Evolutionary conservation across 2,888 invertebrate species (phyloP).

Genomic region (Protonemura montana): DNA sequence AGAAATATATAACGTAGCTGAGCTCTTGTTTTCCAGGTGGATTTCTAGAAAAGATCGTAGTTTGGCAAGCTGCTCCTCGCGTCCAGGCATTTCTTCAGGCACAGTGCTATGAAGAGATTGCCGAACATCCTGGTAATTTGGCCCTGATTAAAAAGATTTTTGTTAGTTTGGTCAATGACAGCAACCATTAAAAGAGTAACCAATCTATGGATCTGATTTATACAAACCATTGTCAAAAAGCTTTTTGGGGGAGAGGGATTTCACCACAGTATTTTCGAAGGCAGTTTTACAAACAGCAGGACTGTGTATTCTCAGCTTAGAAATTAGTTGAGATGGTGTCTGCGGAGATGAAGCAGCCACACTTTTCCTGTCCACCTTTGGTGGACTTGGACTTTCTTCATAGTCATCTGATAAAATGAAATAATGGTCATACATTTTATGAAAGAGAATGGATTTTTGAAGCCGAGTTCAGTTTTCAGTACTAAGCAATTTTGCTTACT

Average conservation of each 20-base stretch:
- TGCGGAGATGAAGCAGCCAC: neutral
- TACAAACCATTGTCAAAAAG: slow-evolving; percentile 45
- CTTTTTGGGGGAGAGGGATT: slow-evolving; percentile 42
- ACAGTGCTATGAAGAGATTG: slow-evolving; percentile 63
- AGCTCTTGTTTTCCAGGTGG: slow-evolving; percentile 70
- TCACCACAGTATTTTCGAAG: neutral
- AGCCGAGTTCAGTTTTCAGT: too few relatives aligned
- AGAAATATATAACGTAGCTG: slow-evolving; percentile 90
- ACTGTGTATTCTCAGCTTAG: slow-evolving; percentile 36
- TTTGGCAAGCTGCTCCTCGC: slow-evolving; percentile 78
- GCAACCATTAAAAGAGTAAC: neutral
- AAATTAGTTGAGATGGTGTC: slow-evolving; percentile 45
- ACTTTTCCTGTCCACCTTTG: slow-evolving; percentile 37
- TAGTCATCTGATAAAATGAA: slow-evolving; percentile 41
- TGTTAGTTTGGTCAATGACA: too few relatives aligned
- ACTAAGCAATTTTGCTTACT: too few relatives aligned
- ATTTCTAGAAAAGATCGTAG: slow-evolving; percentile 73
- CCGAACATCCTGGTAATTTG: slow-evolving; percentile 55
- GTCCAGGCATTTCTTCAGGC: slow-evolving; percentile 70
- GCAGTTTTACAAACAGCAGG: slow-evolving; percentile 14
- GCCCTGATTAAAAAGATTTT: slow-evolving; percentile 39
- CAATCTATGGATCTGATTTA: neutral
- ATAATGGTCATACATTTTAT: too few relatives aligned
- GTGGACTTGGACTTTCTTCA: slow-evolving; percentile 41
- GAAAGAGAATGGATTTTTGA: too few relatives aligned